Percentiles rank a stretch among this genome's conserved stretches.
Conservation (phyloP, 2,113 vertebrate species). For the Corythaeola cristata region DNA sequence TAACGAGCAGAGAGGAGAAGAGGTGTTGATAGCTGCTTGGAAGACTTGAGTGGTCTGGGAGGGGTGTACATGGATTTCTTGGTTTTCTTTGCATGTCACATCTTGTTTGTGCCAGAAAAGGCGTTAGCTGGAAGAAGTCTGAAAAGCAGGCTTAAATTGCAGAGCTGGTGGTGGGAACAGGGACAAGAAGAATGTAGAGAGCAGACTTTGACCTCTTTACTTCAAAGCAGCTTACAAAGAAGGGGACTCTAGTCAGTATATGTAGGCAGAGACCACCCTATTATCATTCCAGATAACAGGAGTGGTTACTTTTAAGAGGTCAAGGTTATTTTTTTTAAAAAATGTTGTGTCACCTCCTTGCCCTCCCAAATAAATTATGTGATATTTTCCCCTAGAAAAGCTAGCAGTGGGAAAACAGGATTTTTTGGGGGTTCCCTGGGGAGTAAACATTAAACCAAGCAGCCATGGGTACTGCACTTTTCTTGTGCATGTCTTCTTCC, state of each 20-base stretch:
- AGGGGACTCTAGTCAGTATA: neutral
- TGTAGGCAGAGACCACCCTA: neutral
- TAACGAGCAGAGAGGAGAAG: neutral
- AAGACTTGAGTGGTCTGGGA: neutral
- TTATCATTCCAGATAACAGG: neutral
- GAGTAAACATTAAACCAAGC: neutral
- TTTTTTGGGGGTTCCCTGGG: conserved; percentile 14
- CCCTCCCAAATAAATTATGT: neutral
- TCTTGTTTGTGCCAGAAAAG: neutral
- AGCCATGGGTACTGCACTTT: neutral
- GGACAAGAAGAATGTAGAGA: neutral
- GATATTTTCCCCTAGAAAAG: neutral
- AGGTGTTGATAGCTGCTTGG: neutral
- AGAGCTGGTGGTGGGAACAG: neutral
- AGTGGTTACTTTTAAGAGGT: neutral
- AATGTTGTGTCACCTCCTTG: neutral
- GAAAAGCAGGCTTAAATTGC: neutral
- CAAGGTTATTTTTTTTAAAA: neutral
- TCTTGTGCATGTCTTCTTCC: neutral
- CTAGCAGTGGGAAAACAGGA: neutral
- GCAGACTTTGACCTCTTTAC: neutral
- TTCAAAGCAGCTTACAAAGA: neutral
- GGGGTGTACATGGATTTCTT: neutral
- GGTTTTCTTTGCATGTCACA: neutral
- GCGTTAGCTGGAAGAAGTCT: neutral